Percentiles rank a stretch among this genome's conserved stretches.
Conservation (phyloP, 2,888 invertebrate species). For the Leptopilina drosophilae region DNA sequence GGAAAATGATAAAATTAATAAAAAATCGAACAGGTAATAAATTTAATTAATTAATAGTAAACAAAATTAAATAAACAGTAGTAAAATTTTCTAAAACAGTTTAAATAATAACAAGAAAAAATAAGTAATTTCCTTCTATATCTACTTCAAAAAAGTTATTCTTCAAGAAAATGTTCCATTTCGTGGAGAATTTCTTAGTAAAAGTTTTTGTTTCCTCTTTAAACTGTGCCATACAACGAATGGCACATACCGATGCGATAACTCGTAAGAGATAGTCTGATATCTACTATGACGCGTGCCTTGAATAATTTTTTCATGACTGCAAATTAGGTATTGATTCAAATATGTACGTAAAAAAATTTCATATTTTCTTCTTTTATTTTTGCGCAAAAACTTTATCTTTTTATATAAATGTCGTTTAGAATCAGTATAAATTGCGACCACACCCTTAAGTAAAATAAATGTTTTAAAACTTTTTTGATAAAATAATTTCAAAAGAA, state of each 20-base stretch:
- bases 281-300: constrained; percentile 26
- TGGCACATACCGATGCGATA: not conserved
- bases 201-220: not conserved
- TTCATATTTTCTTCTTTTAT: not conserved
- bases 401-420: not conserved
- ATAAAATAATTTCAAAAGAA: not conserved
- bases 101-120: too few relatives aligned
- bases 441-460: constrained; percentile 14
- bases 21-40: too few relatives aligned
- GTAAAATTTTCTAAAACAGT: too few relatives aligned
- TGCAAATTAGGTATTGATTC: constrained; percentile 1
- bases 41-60: too few relatives aligned
- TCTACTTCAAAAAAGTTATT: too few relatives aligned
- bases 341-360: not conserved
- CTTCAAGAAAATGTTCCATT: not conserved
- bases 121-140: too few relatives aligned
- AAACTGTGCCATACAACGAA: not conserved
- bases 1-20: too few relatives aligned
- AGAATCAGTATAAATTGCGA: not conserved
- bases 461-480: not conserved
- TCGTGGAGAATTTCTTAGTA: not conserved
- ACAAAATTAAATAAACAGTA: too few relatives aligned
- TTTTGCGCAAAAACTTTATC: not conserved
- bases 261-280: constrained; percentile 11
- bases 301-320: constrained; percentile 21